Base-by-base conservation (phyloP, 2,797 vertebrate genomes). In the Enteromius afrohamiltoni region DNA sequence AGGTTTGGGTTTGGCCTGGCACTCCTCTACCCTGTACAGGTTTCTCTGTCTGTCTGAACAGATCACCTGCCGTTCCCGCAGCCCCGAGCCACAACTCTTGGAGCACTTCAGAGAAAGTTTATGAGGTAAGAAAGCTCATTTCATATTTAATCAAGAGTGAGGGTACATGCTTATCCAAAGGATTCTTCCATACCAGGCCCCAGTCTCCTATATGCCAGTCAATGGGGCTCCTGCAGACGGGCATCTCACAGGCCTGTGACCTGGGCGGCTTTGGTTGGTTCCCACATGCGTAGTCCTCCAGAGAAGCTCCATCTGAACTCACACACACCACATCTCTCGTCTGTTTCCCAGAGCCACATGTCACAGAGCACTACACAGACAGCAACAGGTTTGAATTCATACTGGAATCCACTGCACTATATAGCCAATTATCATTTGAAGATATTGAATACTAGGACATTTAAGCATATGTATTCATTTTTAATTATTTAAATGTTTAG, bases 161-260 rank as follows among this genome's bases (percentile, higher is more conserved):
- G 37, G 29, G 4, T 45, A 6, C 31, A 62, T 42, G 49, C 21
- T 49, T 74, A 37, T 14, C 31, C 47, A 65, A 69, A 42, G 65
- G 19, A 21, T 42, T 40, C 26, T 2, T 8, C 6, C 97, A 96
- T 89, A 99, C 98, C 93, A 97, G 92, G 40, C 96, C 96, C 98
- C 98, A 99, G 86, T 95, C 90, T 37, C 97, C 96, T 0, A 97
- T 17, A 0, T 95, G 96, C 98, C 98, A 99, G 85, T 94, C 89
- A 58, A 96, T 92, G 83, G 91, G 93, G 40, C 77, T 87, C 17
- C 85, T 74, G 86, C 97, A 98, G 89, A 90, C 87, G 0, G 93
- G 86, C 74, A 78, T 93, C 65, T 93, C 80, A 55, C 98, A 99
- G 84, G 91, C 79, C 84, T 96, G 96, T 3, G 89, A 90, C 19